These are phyloP conservation scores for Melopsittacus undulatus DNA, from an alignment of 2,797 vertebrate genomes.

Conservation along the genomic window DNA sequence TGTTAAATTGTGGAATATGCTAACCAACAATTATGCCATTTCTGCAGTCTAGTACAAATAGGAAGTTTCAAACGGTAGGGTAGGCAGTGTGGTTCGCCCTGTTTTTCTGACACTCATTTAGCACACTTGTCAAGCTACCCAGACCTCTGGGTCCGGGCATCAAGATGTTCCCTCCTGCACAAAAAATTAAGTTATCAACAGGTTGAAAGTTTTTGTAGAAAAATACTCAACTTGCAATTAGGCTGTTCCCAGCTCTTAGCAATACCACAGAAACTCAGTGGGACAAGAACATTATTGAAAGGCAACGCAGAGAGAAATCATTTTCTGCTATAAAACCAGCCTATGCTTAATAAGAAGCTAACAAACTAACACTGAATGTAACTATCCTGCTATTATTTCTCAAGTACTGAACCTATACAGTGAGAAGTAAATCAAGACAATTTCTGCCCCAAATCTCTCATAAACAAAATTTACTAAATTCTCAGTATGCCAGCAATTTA, in stretches of 20 bases:
- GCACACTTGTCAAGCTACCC: neutral
- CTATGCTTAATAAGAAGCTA: neutral
- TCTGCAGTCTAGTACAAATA: neutral
- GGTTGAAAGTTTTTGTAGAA: neutral
- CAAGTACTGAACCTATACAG: neutral
- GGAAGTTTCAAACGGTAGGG: neutral
- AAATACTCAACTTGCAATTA: neutral
- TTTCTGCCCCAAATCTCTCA: neutral
- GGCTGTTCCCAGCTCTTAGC: neutral
- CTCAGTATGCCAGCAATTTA: neutral
- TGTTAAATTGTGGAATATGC: conserved; percentile 22
- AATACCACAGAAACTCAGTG: neutral
- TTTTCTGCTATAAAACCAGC: neutral
- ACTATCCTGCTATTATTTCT: neutral
- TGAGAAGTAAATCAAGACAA: neutral
- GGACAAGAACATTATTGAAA: neutral
- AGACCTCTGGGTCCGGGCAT: neutral
- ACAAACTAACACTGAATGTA: neutral
- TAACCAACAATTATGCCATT: neutral
- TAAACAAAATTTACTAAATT: neutral
- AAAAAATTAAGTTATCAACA: neutral
- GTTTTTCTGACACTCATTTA: neutral
- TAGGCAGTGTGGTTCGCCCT: neutral
- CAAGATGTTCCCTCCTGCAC: neutral
- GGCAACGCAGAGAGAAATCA: neutral